A percentile compares a stretch with the other conserved stretches of the same genome.
Evolutionary conservation across 2,113 vertebrate species (phyloP).

Genomic region (Aegithalos caudatus): DNA sequence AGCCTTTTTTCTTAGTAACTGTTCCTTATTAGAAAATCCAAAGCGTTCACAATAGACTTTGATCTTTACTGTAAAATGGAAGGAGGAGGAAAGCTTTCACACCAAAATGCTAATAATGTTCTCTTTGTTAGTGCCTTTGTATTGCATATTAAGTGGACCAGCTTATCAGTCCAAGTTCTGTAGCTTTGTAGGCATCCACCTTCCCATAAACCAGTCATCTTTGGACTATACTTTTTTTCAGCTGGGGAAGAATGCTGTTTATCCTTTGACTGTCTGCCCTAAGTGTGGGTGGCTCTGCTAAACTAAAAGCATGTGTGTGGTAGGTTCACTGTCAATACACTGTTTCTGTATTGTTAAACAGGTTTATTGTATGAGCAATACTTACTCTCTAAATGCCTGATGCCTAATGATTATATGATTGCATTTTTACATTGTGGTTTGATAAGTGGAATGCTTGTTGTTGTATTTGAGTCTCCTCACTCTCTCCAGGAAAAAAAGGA

Average conservation of each 20-base stretch:
- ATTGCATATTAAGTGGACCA: background rate
- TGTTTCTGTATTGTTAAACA: background rate
- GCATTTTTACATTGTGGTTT: background rate
- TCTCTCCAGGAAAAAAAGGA: background rate
- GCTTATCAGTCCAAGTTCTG: background rate
- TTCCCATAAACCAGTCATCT: background rate
- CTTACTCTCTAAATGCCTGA: background rate
- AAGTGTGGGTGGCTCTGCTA: background rate
- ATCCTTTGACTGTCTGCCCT: background rate
- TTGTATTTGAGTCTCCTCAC: background rate
- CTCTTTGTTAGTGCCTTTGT: background rate
- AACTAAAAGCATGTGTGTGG: background rate
- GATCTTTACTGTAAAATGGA: background rate
- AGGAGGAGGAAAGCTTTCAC: constrained; percentile 9
- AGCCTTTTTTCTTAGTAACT: background rate
- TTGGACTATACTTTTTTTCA: background rate
- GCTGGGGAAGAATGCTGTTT: background rate
- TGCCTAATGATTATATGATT: background rate
- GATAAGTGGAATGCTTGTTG: background rate
- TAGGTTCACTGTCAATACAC: background rate
- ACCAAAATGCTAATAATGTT: background rate
- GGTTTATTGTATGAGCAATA: background rate
- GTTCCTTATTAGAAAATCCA: background rate
- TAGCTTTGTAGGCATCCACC: background rate
- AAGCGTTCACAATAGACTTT: background rate